Evolutionary conservation across 2,888 invertebrate species (phyloP).

Genomic region (Pedicia rivosa): DNA sequence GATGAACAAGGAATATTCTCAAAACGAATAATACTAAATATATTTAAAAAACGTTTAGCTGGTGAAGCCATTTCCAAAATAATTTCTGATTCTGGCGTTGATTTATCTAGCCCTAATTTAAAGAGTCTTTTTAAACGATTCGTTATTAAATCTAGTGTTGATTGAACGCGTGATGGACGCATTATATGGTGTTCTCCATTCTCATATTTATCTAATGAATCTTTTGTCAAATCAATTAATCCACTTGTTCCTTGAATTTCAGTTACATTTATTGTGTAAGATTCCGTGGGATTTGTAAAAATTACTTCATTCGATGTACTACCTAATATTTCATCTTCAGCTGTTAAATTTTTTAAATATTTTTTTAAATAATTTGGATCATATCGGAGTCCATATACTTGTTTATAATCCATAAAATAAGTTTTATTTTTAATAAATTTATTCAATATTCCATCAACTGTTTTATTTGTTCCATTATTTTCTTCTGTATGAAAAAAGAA

Average conservation of each 20-base stretch:
- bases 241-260: too few relatives aligned
- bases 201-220: too few relatives aligned
- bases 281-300: too few relatives aligned
- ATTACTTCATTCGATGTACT: too few relatives aligned
- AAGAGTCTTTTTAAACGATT: slow-evolving; percentile 20
- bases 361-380: slow-evolving; percentile 8
- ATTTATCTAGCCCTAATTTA: slow-evolving; percentile 14
- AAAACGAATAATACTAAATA: slow-evolving; percentile 56
- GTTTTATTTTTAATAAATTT: slow-evolving; percentile 33
- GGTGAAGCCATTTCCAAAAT: not conserved
- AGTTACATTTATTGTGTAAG: too few relatives aligned
- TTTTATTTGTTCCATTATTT: too few relatives aligned
- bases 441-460: too few relatives aligned
- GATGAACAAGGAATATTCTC: slow-evolving; percentile 42
- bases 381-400: slow-evolving; percentile 11
- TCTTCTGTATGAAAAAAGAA: too few relatives aligned
- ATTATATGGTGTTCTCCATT: not conserved
- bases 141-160: slow-evolving; percentile 11
- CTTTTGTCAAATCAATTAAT: too few relatives aligned
- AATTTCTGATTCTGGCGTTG: not conserved
- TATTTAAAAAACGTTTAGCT: slow-evolving; percentile 38
- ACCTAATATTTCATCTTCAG: too few relatives aligned
- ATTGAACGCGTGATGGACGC: slow-evolving; percentile 3
- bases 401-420: slow-evolving; percentile 10
- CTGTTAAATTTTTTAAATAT: too few relatives aligned